These are phyloP conservation scores for Pelochelys cantorii DNA, from an alignment of 2,797 vertebrate genomes.

Conservation along the genomic window DNA sequence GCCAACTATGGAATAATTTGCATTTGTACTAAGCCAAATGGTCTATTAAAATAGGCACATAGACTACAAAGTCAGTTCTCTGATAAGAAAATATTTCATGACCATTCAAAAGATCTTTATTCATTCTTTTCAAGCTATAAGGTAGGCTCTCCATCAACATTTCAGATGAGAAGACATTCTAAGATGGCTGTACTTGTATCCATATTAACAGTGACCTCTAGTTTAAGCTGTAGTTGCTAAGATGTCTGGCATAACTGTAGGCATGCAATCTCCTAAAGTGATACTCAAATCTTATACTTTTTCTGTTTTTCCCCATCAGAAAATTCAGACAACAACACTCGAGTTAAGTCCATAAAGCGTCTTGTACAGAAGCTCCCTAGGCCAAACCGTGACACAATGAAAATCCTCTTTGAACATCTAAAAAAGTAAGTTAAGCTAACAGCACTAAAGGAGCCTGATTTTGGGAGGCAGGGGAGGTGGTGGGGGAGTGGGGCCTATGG, in stretches of 20 bases:
- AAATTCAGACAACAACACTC: constrained; percentile 83
- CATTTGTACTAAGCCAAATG: background rate
- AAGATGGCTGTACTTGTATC: background rate
- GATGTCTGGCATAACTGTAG: background rate
- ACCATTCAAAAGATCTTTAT: background rate
- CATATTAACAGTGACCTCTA: background rate
- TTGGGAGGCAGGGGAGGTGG: background rate
- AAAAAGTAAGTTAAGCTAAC: constrained; percentile 84
- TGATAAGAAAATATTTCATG: background rate
- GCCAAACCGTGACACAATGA: constrained; percentile 93
- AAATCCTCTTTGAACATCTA: constrained; percentile 90
- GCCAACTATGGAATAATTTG: background rate
- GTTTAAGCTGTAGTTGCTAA: background rate
- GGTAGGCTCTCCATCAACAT: background rate
- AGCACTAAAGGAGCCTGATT: background rate
- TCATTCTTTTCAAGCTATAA: background rate
- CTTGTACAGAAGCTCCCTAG: constrained; percentile 89
- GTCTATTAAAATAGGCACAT: constrained; percentile 26
- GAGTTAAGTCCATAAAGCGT: constrained; percentile 84
- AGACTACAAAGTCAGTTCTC: background rate
- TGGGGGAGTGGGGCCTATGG: fast-evolving
- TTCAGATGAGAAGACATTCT: background rate
- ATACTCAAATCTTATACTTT: background rate
- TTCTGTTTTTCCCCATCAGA: constrained; percentile 78
- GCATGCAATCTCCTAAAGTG: background rate